Percentiles rank a stretch among this genome's conserved stretches.
Conservation (phyloP, 2,113 vertebrate genomes). For the Daubentonia madagascariensis region DNA sequence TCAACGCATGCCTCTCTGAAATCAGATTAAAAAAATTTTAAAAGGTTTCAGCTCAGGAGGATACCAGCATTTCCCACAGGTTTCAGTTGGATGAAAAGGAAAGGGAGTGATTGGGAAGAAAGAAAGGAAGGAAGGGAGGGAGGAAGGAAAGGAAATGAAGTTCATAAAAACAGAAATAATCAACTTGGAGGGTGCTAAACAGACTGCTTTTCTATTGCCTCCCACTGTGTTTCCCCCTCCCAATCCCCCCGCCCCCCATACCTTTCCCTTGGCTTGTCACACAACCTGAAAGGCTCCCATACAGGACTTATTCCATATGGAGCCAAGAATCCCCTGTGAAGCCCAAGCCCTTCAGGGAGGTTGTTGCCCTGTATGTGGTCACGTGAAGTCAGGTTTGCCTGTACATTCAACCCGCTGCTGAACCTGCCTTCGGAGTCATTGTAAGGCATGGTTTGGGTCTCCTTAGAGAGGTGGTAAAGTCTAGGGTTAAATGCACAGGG, state of each 20-base stretch:
- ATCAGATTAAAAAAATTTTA: constrained; percentile 50
- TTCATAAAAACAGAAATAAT: not conserved
- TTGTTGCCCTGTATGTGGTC: not conserved
- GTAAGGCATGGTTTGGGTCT: not conserved
- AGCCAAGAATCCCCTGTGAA: not conserved
- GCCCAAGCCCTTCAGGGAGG: too few species aligned
- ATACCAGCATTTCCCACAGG: constrained; percentile 57
- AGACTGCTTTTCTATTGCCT: not conserved
- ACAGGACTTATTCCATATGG: not conserved
- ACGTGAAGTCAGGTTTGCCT: not conserved
- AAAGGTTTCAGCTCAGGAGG: constrained; percentile 53
- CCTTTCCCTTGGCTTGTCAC: not conserved
- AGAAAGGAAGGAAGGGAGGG: not conserved
- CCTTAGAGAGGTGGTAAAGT: too few species aligned
- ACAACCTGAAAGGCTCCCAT: not conserved
- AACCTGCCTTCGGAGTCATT: not conserved
- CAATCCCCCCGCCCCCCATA: not conserved
- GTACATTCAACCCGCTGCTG: too few species aligned
- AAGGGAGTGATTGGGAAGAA: not conserved
- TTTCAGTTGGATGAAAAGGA: not conserved
- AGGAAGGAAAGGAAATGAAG: not conserved
- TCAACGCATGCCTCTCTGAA: constrained; percentile 67
- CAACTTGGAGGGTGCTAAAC: not conserved
- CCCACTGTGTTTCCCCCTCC: accelerated
- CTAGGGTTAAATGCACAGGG: not conserved